Percentiles rank a stretch among this genome's conserved stretches.
phyloP scores from a whole-genome alignment of 1,140 invertebrate species.

The Aethina tumida region DNA sequence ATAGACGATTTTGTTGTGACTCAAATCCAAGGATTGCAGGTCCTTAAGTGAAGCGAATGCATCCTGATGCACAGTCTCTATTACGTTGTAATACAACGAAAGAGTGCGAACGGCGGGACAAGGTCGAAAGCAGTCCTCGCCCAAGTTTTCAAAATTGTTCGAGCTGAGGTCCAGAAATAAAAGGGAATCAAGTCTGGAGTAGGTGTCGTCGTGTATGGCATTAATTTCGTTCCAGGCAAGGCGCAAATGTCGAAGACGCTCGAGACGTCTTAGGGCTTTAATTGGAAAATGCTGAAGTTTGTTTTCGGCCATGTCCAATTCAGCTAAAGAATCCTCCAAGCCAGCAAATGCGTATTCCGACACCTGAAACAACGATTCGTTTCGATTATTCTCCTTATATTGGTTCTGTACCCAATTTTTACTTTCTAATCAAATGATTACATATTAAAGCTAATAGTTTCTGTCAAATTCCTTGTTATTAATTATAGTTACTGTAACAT shows the following conservation, averaged over 20 bases:
- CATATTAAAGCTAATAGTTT: no score
- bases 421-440: no score
- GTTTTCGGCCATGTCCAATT: constrained; percentile 80
- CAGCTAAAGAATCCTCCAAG: constrained; percentile 65
- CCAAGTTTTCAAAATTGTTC: constrained; percentile 68
- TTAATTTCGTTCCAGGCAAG: constrained; percentile 77
- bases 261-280: constrained; percentile 61
- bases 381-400: no score
- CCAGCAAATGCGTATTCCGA: constrained; percentile 80
- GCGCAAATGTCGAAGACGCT: constrained; percentile 59
- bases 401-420: no score
- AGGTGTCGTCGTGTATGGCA: constrained; percentile 58
- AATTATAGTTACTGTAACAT: no score
- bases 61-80: constrained; percentile 65
- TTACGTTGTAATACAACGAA: constrained; percentile 74
- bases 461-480: no score
- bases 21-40: constrained; percentile 76
- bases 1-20: constrained; percentile 74
- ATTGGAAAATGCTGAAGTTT: constrained; percentile 74
- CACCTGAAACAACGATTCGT: constrained; percentile 36
- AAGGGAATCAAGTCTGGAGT: constrained; percentile 58
- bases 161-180: constrained; percentile 75
- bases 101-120: constrained; percentile 70
- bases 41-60: constrained; percentile 62
- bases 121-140: constrained; percentile 64